Evolutionary conservation across 2,113 vertebrate species (phyloP).

Genomic region (Tapirus terrestris): DNA sequence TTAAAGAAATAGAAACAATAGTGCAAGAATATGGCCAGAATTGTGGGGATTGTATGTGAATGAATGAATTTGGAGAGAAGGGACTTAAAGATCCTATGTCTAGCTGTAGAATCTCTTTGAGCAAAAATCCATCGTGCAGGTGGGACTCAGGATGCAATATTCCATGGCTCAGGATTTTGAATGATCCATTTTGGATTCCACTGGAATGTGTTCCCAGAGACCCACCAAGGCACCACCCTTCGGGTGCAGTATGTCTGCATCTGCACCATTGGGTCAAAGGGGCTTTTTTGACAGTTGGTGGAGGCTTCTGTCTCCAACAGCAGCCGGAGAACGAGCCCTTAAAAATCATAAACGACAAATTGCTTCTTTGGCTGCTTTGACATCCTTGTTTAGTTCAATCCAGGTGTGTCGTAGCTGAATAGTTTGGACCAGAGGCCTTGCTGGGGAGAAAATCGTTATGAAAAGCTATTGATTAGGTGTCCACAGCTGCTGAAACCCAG

Average conservation of each 20-base stretch:
- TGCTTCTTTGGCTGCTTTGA: background rate
- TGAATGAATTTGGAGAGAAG: background rate
- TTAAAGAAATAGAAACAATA: background rate
- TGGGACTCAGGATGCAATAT: accelerated
- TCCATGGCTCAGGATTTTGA: background rate
- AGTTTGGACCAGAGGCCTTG: background rate
- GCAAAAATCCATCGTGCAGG: background rate
- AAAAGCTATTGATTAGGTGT: constrained; percentile 72
- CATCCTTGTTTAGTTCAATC: background rate
- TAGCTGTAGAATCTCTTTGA: background rate
- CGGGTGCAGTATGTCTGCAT: background rate
- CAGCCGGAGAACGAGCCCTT: background rate
- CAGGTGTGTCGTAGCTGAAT: background rate
- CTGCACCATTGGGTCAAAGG: background rate
- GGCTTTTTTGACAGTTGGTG: background rate
- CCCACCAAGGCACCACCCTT: background rate
- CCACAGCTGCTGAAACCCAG: background rate
- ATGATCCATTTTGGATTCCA: background rate
- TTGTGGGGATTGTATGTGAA: too few relatives aligned
- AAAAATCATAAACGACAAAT: background rate
- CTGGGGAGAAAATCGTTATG: constrained; percentile 42
- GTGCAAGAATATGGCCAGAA: background rate
- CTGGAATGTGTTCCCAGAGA: background rate
- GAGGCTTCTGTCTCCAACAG: background rate
- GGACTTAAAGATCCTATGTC: background rate